Percentiles rank a stretch among this genome's conserved stretches.
Conservation (phyloP, 2,888 invertebrate genomes). For the Beris chalybata region DNA sequence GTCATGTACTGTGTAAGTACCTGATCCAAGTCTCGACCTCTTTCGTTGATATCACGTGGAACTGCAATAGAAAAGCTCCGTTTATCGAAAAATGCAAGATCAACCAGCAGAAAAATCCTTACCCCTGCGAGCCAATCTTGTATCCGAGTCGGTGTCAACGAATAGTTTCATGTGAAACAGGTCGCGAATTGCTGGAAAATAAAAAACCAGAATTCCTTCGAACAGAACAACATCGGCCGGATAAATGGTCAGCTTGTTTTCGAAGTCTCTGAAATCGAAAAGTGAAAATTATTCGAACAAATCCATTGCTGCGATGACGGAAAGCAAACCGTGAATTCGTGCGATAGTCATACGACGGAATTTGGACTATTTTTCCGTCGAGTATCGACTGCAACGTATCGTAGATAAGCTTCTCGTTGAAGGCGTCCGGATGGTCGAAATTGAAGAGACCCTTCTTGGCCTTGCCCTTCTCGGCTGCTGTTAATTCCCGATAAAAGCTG, state of each 20-base stretch:
- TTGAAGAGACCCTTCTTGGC: slow-evolving; percentile 92
- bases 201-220: slow-evolving; percentile 98
- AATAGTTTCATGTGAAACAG: slow-evolving; percentile 99
- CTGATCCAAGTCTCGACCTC: slow-evolving; percentile 90
- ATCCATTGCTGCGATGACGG: background rate
- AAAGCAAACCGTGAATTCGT: slow-evolving; percentile 73
- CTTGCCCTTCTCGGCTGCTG: slow-evolving; percentile 74
- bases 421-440: slow-evolving; percentile 98
- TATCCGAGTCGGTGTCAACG: slow-evolving; percentile 99
- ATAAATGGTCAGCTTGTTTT: slow-evolving; percentile 78
- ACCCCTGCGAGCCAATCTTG: slow-evolving; percentile 94
- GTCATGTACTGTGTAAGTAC: slow-evolving; percentile 96
- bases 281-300: background rate
- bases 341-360: slow-evolving; percentile 93
- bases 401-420: slow-evolving; percentile 85
- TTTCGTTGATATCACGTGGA: slow-evolving; percentile 91
- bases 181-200: slow-evolving; percentile 91
- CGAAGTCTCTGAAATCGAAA: slow-evolving; percentile 58
- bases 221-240: slow-evolving; percentile 96
- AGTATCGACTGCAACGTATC: slow-evolving; percentile 80
- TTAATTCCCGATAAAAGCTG: slow-evolving; percentile 91
- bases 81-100: background rate
- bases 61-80: slow-evolving; percentile 63
- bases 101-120: slow-evolving; percentile 37
- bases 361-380: slow-evolving; percentile 82